Conservation (phyloP, 2,888 invertebrate species). For the Pyralis farinalis region DNA sequence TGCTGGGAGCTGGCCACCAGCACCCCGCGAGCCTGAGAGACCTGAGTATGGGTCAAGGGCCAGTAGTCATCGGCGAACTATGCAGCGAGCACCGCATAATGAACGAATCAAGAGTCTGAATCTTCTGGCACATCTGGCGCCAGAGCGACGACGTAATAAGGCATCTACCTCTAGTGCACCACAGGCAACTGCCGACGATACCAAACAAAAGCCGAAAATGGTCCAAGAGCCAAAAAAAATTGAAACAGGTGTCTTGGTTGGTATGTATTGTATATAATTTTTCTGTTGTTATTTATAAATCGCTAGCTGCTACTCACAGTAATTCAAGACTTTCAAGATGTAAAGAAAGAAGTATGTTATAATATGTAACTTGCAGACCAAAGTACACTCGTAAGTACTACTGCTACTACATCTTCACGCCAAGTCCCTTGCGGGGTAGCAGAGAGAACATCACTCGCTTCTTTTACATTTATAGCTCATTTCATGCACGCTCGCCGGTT, state of each 20-base stretch:
- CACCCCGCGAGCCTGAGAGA: conserved; percentile 51
- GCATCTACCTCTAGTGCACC: conserved; percentile 29
- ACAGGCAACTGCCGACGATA: conserved; percentile 26
- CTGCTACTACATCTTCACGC: no score
- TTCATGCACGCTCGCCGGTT: no score
- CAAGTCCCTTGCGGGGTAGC: no score
- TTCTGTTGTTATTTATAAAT: no score
- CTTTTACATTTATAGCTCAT: no score
- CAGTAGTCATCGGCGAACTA: conserved; percentile 44
- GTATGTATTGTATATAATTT: conserved; percentile 30
- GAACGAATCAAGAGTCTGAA: conserved; percentile 82
- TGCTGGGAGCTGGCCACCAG: conserved; percentile 75
- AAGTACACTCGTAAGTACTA: no score
- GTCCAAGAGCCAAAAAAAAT: conserved; percentile 70
- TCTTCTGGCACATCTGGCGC: conserved; percentile 78
- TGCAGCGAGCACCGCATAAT: conserved; percentile 56
- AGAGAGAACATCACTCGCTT: no score
- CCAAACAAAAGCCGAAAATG: conserved; percentile 49
- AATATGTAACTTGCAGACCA: no score
- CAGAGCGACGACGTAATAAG: conserved; percentile 56
- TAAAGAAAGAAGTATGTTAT: no score
- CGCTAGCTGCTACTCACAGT: no score
- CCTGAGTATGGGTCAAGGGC: conserved; percentile 60
- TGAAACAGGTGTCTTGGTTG: conserved; percentile 70
- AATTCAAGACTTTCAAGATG: no score